Base-by-base conservation (phyloP, 2,888 invertebrate genomes). In the Coecobrya sp. region DNA sequence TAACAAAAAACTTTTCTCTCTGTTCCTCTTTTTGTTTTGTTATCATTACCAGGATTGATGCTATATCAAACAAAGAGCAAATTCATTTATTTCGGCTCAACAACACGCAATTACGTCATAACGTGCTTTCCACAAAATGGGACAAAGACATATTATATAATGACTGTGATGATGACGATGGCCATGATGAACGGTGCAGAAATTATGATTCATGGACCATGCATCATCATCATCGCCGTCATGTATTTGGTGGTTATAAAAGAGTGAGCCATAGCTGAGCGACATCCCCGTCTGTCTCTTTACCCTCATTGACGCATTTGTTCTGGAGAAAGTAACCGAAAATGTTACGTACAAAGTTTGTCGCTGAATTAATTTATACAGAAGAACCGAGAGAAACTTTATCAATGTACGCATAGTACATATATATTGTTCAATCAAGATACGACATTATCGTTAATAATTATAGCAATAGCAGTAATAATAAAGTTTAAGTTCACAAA, bases 401-500 rank as follows among this genome's bases (percentile, higher is more conserved):
- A 30, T 16, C 36, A 7, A 36, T 36, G 36, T 55, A 19, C 55
- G 52, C 52, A 52, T 52, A 10, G 11, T 7, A 62, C 25, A 22
- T 25, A 62, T 68, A 25, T 16, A 52, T 16, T 68, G 30, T 68
- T 30, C 27, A 42, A 73, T 73, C 36, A 73, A 73, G 13, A 19
- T 42, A 10, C 36, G 36, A 45, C 42, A 73, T 36, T 73, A 36
- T 42, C 27, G 68, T 73, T 73, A n/a, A 73, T 73, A 73, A 73
- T 73, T 73, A 73, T 73, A 73, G 42, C n/a, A 73, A 19, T 73
- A 79, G 22, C 52, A 13, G 55, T 55, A 30, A 55, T 55, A 81
- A 81, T 13, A 55, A 82, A 82, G 62, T 19, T 82, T 82, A 82
- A 30, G 52, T 52, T 82, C 42, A 82, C 42, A 82, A 82, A 82